These are phyloP conservation scores for Rhabdomys pumilio DNA, from an alignment of 2,797 vertebrate genomes.

Conservation along the genomic window DNA sequence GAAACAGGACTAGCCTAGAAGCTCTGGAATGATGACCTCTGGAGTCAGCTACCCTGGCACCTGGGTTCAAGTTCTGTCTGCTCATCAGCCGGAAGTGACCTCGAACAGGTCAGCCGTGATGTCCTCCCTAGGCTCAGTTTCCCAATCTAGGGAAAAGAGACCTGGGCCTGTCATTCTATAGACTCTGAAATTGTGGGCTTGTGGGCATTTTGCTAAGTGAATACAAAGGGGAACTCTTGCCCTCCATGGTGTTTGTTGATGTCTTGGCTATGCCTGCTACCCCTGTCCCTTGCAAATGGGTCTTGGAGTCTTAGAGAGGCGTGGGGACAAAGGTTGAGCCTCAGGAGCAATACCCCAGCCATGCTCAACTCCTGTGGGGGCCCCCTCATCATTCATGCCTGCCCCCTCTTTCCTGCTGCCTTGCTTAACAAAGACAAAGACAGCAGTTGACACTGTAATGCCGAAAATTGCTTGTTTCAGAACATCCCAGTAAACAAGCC, in stretches of 20 bases:
- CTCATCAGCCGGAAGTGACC: neutral
- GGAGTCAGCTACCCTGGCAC: fast-evolving
- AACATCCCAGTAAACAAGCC: constrained; percentile 90
- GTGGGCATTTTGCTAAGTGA: neutral
- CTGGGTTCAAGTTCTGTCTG: neutral
- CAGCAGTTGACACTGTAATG: constrained; percentile 87
- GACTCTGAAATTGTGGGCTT: neutral
- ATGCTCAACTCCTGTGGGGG: neutral
- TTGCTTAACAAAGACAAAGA: constrained; percentile 90
- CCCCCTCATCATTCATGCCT: constrained; percentile 34
- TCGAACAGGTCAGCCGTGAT: neutral
- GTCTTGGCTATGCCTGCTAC: no score
- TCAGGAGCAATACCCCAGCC: neutral
- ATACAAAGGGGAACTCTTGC: neutral
- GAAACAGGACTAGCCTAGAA: fast-evolving
- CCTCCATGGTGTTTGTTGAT: neutral
- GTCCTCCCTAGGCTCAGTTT: neutral
- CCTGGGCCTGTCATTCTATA: fast-evolving
- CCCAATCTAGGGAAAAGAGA: neutral
- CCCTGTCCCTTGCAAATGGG: neutral
- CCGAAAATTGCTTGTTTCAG: constrained; percentile 88
- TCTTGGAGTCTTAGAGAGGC: neutral
- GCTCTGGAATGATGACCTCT: fast-evolving
- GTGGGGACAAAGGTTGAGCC: constrained; percentile 21
- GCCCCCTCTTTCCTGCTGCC: constrained; percentile 76